Evolutionary conservation across 2,888 invertebrate species (phyloP).

Genomic region (Galerucella pusilla): DNA sequence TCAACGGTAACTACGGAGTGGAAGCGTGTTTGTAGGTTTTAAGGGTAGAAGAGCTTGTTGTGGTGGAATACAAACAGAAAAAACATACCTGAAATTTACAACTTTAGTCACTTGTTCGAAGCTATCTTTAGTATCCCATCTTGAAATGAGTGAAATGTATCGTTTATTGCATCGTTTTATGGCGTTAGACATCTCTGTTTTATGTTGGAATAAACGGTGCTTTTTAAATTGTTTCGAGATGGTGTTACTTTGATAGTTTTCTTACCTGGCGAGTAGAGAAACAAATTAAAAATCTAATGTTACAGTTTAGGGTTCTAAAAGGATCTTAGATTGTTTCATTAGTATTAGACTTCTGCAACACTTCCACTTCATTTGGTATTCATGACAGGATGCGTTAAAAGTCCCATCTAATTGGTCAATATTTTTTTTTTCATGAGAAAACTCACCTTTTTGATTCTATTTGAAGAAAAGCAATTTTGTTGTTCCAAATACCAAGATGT

Average conservation of each 20-base stretch:
- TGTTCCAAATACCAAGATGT: neutral
- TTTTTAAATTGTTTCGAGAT: neutral
- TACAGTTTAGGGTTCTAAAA: conserved; percentile 5
- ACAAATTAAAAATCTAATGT: conserved; percentile 13
- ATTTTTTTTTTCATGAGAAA: conserved; percentile 2
- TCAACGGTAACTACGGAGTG: neutral
- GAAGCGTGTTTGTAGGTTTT: neutral
- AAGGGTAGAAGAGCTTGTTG: neutral
- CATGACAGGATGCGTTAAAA: neutral
- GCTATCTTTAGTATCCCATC: neutral
- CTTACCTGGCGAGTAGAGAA: neutral
- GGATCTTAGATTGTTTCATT: conserved; percentile 8
- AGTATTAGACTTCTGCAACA: conserved; percentile 1
- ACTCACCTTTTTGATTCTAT: neutral
- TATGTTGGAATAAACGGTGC: neutral
- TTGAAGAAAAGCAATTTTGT: conserved; percentile 3
- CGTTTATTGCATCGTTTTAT: neutral
- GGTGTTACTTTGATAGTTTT: neutral
- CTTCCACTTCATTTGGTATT: neutral
- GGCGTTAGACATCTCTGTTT: conserved; percentile 5
- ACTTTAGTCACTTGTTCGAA: neutral
- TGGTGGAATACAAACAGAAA: neutral
- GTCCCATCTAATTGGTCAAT: neutral
- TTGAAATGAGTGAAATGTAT: neutral
- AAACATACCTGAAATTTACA: neutral